Evolutionary conservation across 2,888 invertebrate genomes (phyloP), one percentile per base, ranked within the genome.

Genomic region (Cactoblastis cactorum): DNA sequence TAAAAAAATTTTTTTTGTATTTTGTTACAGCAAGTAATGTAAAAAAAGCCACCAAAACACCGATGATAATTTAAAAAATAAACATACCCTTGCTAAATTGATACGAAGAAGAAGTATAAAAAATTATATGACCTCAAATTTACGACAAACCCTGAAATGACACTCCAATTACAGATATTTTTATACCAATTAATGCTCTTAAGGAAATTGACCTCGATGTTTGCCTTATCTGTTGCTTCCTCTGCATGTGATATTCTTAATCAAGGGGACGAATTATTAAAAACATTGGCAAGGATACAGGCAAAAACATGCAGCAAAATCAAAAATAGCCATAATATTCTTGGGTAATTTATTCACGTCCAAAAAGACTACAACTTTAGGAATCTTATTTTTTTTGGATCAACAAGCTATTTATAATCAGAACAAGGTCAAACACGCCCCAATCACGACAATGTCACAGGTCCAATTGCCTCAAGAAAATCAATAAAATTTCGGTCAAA

Each of bases 401-500:
- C n/a, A 24, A 41, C 24, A 24, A 41, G 14, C 22, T 24, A 24
- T 41, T 24, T 18, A 19, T 38, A 41, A 14, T n/a, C 12, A 28
- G 8, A 14, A 11, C n/a, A 28, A 32, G 43, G 43, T 12, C 14
- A 43, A 43, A 28, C 15, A 4, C 22, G 28, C 17, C 11, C 15
- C 28, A 6, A 41, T 22, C 39, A 22, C 28, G 28, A 28, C 28
- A 43, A 43, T 43, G 43, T 43, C 17, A 32, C 43, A 28, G 28
- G 17, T 28, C 28, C 15, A 43, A 15, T 17, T 17, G 15, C 28
- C 28, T 28, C 28, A 28, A 9, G 28, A 28, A 28, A 28, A 1
- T 28, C 8, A 28, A 28, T 28, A 28, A 28, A 28, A 28, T 28
- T 28, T 6, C 28, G 28, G 8, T 9, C 8, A 28, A 6, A 28